These are phyloP conservation scores for Phengaris arion DNA, from an alignment of 2,888 invertebrate genomes.

Conservation along the genomic window DNA sequence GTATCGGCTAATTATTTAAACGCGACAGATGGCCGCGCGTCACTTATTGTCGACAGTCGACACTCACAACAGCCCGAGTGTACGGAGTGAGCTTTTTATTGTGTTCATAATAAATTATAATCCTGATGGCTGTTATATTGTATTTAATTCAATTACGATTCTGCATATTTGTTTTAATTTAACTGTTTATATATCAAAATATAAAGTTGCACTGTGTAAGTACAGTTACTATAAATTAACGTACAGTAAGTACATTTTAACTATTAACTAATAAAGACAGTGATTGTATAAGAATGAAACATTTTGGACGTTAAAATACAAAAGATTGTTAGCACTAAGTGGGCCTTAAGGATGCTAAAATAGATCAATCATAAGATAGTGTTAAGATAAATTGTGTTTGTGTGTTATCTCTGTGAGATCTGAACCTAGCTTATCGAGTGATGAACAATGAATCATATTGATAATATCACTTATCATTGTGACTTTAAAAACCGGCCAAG, in stretches of 20 bases:
- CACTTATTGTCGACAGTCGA: constrained; percentile 25
- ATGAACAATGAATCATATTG: constrained; percentile 3
- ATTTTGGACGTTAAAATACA: too few species aligned
- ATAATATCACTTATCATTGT: constrained; percentile 1
- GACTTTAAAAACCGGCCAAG: background rate
- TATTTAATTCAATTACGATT: background rate
- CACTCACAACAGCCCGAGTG: background rate
- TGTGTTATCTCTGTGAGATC: constrained; percentile 1
- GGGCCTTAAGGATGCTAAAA: background rate
- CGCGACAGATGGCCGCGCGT: constrained; percentile 37
- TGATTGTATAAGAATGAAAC: too few species aligned
- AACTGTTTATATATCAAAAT: too few species aligned
- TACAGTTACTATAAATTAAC: too few species aligned
- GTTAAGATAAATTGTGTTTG: background rate
- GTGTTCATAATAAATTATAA: background rate
- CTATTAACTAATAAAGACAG: too few species aligned
- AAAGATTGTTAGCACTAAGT: background rate
- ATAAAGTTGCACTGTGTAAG: too few species aligned
- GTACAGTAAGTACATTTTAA: too few species aligned
- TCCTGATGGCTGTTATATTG: background rate
- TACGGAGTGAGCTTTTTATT: background rate
- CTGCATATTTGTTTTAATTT: too few species aligned
- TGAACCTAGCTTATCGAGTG: background rate
- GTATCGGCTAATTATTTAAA: constrained; percentile 33
- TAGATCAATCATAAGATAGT: constrained; percentile 12